phyloP scores from a whole-genome alignment of 2,888 invertebrate species.

The Liopterus haemorrhoidalis region DNA sequence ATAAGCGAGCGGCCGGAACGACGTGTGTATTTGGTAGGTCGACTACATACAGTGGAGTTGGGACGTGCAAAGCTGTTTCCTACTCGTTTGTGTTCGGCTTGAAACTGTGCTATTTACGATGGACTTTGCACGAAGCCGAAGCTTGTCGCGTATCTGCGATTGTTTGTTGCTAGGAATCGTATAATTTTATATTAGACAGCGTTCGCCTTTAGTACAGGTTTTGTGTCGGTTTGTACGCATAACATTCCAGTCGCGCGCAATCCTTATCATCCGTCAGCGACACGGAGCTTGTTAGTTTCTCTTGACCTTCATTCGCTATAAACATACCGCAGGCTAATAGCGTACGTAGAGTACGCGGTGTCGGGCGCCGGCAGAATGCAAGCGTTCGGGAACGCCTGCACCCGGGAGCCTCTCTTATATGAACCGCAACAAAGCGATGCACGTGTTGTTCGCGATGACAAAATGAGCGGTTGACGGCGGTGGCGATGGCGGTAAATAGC shows the following conservation, averaged over 20 bases:
- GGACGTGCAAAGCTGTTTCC: too few species aligned
- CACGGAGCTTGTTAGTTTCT: conserved; percentile 5
- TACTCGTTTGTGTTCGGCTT: conserved; percentile 10
- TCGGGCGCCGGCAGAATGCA: neutral
- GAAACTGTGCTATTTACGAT: conserved; percentile 7
- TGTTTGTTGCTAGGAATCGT: conserved; percentile 9
- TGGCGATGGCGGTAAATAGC: neutral
- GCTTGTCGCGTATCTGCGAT: conserved; percentile 4
- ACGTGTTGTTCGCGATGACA: neutral
- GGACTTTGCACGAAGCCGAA: conserved; percentile 1
- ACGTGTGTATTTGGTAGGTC: too few species aligned
- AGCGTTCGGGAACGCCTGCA: conserved; percentile 3
- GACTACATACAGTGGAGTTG: too few species aligned
- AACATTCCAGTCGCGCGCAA: too few species aligned
- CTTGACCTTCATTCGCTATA: conserved; percentile 12
- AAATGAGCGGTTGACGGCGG: neutral
- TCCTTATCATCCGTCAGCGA: too few species aligned
- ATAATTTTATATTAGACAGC: conserved; percentile 11
- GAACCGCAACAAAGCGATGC: neutral
- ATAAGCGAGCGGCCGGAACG: too few species aligned
- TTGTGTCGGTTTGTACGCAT: too few species aligned
- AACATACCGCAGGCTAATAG: too few species aligned
- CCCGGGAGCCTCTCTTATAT: neutral
- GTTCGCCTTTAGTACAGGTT: too few species aligned
- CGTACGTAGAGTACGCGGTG: too few species aligned